Evolutionary conservation across 2,888 invertebrate genomes (phyloP).

Genomic region (Lapara coniferarum): DNA sequence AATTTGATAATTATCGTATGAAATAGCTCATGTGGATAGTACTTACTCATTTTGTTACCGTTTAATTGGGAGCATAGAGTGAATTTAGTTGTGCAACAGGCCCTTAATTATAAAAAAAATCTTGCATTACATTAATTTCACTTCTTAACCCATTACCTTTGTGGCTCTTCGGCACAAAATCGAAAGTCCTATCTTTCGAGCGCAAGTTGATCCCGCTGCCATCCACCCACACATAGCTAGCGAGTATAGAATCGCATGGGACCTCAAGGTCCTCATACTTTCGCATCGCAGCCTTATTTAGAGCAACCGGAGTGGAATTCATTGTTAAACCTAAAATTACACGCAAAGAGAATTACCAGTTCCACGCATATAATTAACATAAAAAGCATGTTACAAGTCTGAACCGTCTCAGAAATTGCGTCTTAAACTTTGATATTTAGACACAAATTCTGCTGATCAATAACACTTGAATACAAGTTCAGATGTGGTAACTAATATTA

Average conservation of each 20-base stretch:
- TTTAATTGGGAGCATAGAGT: no score
- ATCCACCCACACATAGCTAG: conserved; percentile 90
- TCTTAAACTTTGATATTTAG: neutral
- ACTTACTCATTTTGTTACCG: no score
- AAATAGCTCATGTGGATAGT: no score
- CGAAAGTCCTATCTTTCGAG: conserved; percentile 87
- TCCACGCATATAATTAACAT: conserved; percentile 14
- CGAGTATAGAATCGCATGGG: conserved; percentile 84
- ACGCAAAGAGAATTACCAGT: conserved; percentile 8
- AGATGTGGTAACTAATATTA: no score
- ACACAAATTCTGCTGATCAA: neutral
- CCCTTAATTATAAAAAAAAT: neutral
- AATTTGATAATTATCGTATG: no score
- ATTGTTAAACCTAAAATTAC: conserved; percentile 47
- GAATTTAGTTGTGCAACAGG: no score
- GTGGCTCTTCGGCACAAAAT: conserved; percentile 84
- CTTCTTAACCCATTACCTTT: conserved; percentile 58
- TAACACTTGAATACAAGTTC: no score
- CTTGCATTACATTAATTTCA: neutral
- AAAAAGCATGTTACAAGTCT: neutral
- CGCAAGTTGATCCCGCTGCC: conserved; percentile 88
- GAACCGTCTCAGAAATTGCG: neutral
- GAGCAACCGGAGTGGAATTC: conserved; percentile 65
- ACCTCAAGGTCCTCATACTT: conserved; percentile 85
- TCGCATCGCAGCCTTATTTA: conserved; percentile 79